phyloP scores from a whole-genome alignment of 2,797 vertebrate species.

The Myioborus melanocephalus region DNA sequence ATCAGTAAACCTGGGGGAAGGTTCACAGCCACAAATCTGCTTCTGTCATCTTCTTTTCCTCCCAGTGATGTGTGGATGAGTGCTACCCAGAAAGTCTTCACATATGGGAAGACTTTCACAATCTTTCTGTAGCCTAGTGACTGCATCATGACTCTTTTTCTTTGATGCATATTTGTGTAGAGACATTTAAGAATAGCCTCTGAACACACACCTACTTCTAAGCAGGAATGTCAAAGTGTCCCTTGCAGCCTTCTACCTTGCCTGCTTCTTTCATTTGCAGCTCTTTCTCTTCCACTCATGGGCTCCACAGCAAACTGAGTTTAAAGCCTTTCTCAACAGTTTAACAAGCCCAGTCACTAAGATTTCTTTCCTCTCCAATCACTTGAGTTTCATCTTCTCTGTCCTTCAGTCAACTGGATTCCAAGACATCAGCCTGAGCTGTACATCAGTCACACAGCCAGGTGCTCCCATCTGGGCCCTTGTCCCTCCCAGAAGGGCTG shows the following conservation, averaged over 20 bases:
- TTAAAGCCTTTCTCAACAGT: not conserved
- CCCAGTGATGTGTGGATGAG: rapidly evolving
- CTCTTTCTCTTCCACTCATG: rapidly evolving
- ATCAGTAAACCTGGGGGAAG: not conserved
- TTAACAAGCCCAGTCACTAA: not conserved
- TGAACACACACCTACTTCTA: not conserved
- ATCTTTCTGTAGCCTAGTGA: not conserved
- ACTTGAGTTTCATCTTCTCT: not conserved
- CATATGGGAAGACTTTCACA: not conserved
- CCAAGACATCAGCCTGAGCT: not conserved
- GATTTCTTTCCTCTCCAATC: not conserved
- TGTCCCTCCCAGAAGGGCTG: not conserved
- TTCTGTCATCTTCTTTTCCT: not conserved
- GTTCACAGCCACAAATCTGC: not conserved
- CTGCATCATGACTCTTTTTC: not conserved
- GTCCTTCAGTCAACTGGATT: not conserved
- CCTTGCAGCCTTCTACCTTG: not conserved
- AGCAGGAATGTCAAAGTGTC: not conserved
- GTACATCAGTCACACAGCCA: not conserved
- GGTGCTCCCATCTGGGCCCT: not conserved
- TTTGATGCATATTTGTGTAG: not conserved
- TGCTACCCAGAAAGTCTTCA: not conserved
- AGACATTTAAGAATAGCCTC: not conserved
- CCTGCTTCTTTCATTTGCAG: not conserved
- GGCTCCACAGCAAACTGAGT: not conserved